Base-by-base conservation (phyloP, 2,113 vertebrate species). In the Arizona elegans region DNA sequence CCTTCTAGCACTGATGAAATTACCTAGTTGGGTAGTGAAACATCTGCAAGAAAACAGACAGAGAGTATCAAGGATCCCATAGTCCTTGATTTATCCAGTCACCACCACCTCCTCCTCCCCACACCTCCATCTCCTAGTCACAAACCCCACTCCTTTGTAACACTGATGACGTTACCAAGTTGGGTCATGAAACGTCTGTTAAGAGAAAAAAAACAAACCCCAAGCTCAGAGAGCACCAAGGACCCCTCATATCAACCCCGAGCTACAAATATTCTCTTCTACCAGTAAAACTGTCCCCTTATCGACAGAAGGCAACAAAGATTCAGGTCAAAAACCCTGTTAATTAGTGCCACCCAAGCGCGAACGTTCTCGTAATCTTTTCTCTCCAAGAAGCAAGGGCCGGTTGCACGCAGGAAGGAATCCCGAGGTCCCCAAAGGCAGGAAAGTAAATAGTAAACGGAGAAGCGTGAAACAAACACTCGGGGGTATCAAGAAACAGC, bases 381-480 rank as follows among this genome's bases (percentile, higher is more conserved):
- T 59, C 29, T 56, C 5, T 3, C 96, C 94, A 92, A 98, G 96
- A 97, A 97, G 97, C 92, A 96, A 70, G 62, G 94, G 96, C 23
- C 96, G 96, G 89, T 96, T 96, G 96, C 91, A 93, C 96, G 97
- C 96, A 98, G 98, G 97, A 96, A 98, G 98, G 97, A 98, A 98
- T 97, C 97, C 96, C 97, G 97, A 89, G 96, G 98, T 97, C 97
- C 93, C 96, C 92, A 55, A 47, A 91, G 96, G 96, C 95, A 96
- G 97, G 97, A 97, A 98, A 98, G 97, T 98, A 98, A 98, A 98
- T 97, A 98, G 98, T 98, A 98, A 98, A 97, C 97, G 97, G 97
- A 97, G 97, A 98, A 97, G 95, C 97, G 95, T 98, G 98, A 98
- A 98, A 98, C 97, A 98, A 97, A 98, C 97, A 97, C 98, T 97